Conservation (phyloP, 2,888 invertebrate genomes). For the Steinernema scapterisci region DNA sequence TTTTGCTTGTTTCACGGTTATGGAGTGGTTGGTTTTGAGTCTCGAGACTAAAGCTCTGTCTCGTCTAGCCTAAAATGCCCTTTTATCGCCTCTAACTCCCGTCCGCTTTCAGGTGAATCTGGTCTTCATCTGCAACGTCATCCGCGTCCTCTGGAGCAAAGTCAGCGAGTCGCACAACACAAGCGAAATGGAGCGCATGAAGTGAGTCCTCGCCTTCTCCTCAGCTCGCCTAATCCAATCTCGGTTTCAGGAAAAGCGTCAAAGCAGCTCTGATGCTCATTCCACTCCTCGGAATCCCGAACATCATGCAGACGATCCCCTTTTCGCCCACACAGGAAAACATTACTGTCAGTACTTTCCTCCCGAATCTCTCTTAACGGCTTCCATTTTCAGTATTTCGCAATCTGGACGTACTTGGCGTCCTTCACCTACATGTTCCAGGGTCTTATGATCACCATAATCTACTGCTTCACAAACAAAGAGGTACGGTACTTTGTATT, state of each 20-base stretch:
- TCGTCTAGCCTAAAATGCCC: no score
- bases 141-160: slow-evolving; percentile 71
- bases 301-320: slow-evolving; percentile 70
- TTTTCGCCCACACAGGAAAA: slow-evolving; percentile 67
- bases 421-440: slow-evolving; percentile 70
- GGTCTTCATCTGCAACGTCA: slow-evolving; percentile 70
- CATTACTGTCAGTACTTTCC: slow-evolving; percentile 58
- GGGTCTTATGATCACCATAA: slow-evolving; percentile 71
- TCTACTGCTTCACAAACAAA: slow-evolving; percentile 72
- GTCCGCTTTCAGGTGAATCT: slow-evolving; percentile 69
- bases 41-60: no score
- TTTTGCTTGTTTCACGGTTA: no score
- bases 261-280: slow-evolving; percentile 71
- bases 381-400: slow-evolving; percentile 65
- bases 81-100: not conserved
- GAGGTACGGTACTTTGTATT: slow-evolving; percentile 66
- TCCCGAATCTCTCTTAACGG: no score
- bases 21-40: no score
- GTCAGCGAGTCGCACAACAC: slow-evolving; percentile 69
- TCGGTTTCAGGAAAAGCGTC: slow-evolving; percentile 69
- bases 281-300: slow-evolving; percentile 71
- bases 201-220: slow-evolving; percentile 63
- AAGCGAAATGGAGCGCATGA: slow-evolving; percentile 70
- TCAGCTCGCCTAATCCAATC: not conserved
- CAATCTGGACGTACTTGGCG: slow-evolving; percentile 68